Evolutionary conservation across 2,888 invertebrate genomes (phyloP).

Genomic region (Cerastis rubricosa): DNA sequence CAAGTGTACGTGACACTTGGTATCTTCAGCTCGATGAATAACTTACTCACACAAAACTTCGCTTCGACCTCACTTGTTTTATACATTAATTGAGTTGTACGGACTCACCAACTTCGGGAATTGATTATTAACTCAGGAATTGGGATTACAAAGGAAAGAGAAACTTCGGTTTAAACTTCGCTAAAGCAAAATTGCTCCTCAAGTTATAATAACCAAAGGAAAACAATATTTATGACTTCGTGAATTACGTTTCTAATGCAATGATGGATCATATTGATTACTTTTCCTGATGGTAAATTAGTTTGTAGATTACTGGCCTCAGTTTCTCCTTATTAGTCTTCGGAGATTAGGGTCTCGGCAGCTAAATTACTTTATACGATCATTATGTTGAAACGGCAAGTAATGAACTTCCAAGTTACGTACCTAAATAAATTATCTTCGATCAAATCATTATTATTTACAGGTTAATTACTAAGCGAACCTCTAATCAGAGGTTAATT

Average conservation of each 20-base stretch:
- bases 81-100: slow-evolving; percentile 74
- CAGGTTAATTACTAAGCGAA: slow-evolving; percentile 29
- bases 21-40: slow-evolving; percentile 73
- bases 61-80: slow-evolving; percentile 66
- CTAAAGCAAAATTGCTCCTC: slow-evolving; percentile 44
- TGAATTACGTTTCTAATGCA: slow-evolving; percentile 42
- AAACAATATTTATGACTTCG: slow-evolving; percentile 36
- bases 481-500: slow-evolving; percentile 35
- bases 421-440: slow-evolving; percentile 41
- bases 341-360: slow-evolving; percentile 43
- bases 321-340: slow-evolving; percentile 47
- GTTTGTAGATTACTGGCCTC: slow-evolving; percentile 45
- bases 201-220: slow-evolving; percentile 18
- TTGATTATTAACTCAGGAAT: slow-evolving; percentile 75
- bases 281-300: slow-evolving; percentile 47
- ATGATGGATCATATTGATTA: slow-evolving; percentile 49
- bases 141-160: slow-evolving; percentile 57
- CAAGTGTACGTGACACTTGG: slow-evolving; percentile 72
- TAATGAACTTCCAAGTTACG: slow-evolving; percentile 53
- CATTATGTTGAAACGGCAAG: slow-evolving; percentile 51
- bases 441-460: slow-evolving; percentile 46
- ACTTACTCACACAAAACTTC: slow-evolving; percentile 75
- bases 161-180: slow-evolving; percentile 54
- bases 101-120: slow-evolving; percentile 74
- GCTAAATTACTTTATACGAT: slow-evolving; percentile 52